Evolutionary conservation across 2,888 invertebrate genomes (phyloP).

Genomic region (Drosophila gaucha): DNA sequence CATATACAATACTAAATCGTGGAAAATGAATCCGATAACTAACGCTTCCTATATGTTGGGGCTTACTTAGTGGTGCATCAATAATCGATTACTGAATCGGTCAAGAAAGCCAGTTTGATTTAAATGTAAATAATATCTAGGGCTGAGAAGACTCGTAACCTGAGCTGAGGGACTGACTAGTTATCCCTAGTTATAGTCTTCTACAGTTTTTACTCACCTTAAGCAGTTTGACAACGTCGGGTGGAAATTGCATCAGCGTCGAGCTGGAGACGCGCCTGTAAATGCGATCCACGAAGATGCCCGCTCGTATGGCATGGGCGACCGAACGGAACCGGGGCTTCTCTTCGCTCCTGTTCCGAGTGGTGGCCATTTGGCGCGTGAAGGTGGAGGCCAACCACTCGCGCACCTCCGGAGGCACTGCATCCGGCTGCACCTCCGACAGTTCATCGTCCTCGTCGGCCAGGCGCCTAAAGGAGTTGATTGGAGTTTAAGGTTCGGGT

Average conservation of each 20-base stretch:
- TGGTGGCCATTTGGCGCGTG: slow-evolving; percentile 94
- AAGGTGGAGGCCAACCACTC: slow-evolving; percentile 99
- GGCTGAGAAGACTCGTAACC: too few relatives aligned
- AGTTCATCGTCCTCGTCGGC: slow-evolving; percentile 97
- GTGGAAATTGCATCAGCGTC: slow-evolving; percentile 94
- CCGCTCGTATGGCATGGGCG: slow-evolving; percentile 97
- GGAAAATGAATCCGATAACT: too few relatives aligned
- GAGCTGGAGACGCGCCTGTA: slow-evolving; percentile 92
- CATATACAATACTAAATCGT: too few relatives aligned
- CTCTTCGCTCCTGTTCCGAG: slow-evolving; percentile 91
- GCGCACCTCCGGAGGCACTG: slow-evolving; percentile 97
- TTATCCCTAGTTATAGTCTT: too few relatives aligned
- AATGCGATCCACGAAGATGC: slow-evolving; percentile 97
- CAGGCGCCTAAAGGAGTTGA: slow-evolving; percentile 87
- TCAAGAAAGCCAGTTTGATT: too few relatives aligned
- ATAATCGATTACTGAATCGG: too few relatives aligned
- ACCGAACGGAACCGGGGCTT: slow-evolving; percentile 97
- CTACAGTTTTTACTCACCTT: slow-evolving; percentile 88
- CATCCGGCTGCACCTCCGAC: slow-evolving; percentile 97
- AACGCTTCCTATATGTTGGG: too few relatives aligned
- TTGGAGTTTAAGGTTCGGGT: too few relatives aligned
- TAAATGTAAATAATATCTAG: too few relatives aligned
- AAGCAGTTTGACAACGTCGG: slow-evolving; percentile 93
- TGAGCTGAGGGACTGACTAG: too few relatives aligned
- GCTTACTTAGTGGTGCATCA: too few relatives aligned